These are phyloP conservation scores for Zoanthus sociatus DNA, from an alignment of 92 coral and sea anemone species.

Conservation along the genomic window DNA sequence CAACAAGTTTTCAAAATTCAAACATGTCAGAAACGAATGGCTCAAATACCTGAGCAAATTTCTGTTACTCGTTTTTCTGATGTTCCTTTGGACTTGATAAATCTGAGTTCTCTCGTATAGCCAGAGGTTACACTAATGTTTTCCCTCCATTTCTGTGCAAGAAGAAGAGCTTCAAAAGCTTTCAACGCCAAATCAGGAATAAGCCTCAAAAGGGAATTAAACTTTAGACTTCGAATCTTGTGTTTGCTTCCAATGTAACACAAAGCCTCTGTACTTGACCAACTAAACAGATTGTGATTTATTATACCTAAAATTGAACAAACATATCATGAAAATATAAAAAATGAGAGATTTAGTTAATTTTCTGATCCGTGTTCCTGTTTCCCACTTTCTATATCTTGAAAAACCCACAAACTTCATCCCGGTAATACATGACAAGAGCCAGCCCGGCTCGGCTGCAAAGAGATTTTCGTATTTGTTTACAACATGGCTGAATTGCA, in stretches of 20 bases:
- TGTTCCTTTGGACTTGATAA: conserved; percentile 56
- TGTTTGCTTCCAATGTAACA: conserved; percentile 63
- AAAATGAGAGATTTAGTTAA: too few species aligned
- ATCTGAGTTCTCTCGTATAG: conserved; percentile 77
- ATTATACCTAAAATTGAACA: conserved; percentile 54
- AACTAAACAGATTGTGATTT: conserved; percentile 74
- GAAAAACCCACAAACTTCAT: too few species aligned
- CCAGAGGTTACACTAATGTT: conserved; percentile 67
- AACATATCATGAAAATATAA: too few species aligned
- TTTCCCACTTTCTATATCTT: background rate
- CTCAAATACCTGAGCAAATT: background rate
- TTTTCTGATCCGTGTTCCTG: background rate
- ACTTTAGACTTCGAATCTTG: conserved; percentile 70
- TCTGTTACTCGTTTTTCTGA: conserved; percentile 41
- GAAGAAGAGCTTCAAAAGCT: conserved; percentile 74
- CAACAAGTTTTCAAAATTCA: too few species aligned
- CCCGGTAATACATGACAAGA: too few species aligned
- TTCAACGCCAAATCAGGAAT: conserved; percentile 82
- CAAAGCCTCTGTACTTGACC: conserved; percentile 73
- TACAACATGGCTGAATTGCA: too few species aligned
- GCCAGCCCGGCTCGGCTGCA: too few species aligned
- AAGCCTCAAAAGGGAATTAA: conserved; percentile 77
- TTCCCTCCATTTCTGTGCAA: conserved; percentile 82
- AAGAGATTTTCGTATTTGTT: too few species aligned
- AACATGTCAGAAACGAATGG: too few species aligned